Percentiles rank a stretch among this genome's conserved stretches.
Conservation (phyloP, 2,113 vertebrate genomes). For the Dicaeum eximium region DNA sequence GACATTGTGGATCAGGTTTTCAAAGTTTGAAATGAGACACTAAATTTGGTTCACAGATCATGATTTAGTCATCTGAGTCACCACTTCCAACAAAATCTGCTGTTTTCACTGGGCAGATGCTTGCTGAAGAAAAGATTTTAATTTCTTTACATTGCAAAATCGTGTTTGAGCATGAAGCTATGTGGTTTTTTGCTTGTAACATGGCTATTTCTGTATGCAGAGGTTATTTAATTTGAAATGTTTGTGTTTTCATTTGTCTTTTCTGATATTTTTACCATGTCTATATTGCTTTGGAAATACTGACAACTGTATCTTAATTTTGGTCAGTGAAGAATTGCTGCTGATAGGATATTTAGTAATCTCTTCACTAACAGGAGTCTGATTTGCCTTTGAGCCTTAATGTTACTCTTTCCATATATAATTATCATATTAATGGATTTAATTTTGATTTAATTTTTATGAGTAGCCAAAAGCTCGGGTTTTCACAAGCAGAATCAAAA, state of each 20-base stretch:
- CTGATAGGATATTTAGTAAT: neutral
- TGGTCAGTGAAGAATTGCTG: neutral
- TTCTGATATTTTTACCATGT: neutral
- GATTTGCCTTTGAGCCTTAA: neutral
- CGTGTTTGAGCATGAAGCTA: neutral
- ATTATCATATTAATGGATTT: neutral
- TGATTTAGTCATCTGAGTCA: neutral
- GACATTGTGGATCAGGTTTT: neutral
- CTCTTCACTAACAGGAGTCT: neutral
- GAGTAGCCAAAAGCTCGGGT: neutral
- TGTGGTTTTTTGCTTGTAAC: neutral
- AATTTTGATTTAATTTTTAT: conserved; percentile 13
- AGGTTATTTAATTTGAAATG: neutral
- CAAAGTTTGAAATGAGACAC: neutral
- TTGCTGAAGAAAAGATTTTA: neutral
- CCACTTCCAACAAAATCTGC: neutral
- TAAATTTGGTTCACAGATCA: neutral
- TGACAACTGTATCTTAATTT: neutral
- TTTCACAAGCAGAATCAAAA: neutral
- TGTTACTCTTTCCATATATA: neutral
- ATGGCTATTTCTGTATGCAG: neutral
- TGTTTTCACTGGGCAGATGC: neutral
- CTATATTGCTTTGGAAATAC: neutral
- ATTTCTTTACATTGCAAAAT: neutral
- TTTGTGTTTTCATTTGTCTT: neutral